Evolutionary conservation across 2,888 invertebrate species (phyloP), one percentile per base, ranked within the genome.

Genomic region (Timandra comae): DNA sequence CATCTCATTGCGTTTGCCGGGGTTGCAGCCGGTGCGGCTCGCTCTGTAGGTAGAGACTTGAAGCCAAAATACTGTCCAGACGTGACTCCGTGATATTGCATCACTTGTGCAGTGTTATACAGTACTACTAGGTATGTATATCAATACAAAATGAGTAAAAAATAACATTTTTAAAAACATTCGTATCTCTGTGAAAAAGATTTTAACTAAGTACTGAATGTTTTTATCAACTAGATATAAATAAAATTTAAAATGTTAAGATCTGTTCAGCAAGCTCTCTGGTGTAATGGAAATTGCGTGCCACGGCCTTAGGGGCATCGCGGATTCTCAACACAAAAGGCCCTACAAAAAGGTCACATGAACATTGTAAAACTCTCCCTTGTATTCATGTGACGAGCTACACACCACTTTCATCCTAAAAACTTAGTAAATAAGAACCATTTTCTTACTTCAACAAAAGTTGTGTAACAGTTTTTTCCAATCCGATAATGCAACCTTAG

Each of bases 401-500:
- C 72, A 68, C 61, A 60, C 62, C 52, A 79, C 65, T 66, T 53
- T 47, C 56, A 54, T 12, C 43, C 65, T 72, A 69, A 59, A 73
- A 58, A 37, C 29, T 40, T 46, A 13, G 29, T 11, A 25, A 22
- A 2, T 65, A 75, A 69, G 68, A 49, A 53, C 46, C 51, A 65
- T 58, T 78, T 77, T 75, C 42, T 49, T 42, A 36, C 21, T 25
- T 10, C 21, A 36, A 29, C 43, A 41, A 52, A 56, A 64, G 59
- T 74, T 70, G 65, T 69, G 73, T 72, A 76, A 80, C 77, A 73
- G 78, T 82, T 82, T 81, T 80, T 81, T 80, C 77, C 81, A 80
- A 81, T 84, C 78, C 78, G 81, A 82, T 84, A 84, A 84, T 82
- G 80, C 78, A 77, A 81, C 80, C 80, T 81, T 82, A 80, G 79